Evolutionary conservation across 2,797 vertebrate species (phyloP), one percentile per base, ranked within the genome.

Genomic region (Lerista edwardsae): DNA sequence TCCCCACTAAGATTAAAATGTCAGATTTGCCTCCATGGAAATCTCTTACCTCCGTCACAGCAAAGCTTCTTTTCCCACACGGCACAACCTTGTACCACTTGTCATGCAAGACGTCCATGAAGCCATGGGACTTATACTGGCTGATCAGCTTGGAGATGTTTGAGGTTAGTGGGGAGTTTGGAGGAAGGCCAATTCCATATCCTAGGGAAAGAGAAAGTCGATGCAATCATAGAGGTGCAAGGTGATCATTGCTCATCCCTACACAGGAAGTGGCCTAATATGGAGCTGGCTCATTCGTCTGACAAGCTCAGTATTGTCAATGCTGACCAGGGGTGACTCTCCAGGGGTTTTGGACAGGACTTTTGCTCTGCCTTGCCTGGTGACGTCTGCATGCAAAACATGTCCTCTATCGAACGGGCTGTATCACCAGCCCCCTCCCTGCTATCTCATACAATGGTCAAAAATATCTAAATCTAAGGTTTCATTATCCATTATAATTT

Each of bases 31-130:
- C 76, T 69, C 25, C 3, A 0, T 8, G 34, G 39, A 55, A 82
- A 34, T 25, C 0, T 11, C 94, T 96, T 96, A 99, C 98, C 98
- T 99, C 97, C 0, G 98, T 99, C 86, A 99, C 98, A 44, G 97
- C 98, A 21, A 99, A 99, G 89, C 98, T 99, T 93, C 98, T 97
- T 95, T 99, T 99, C 73, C 98, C 98, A 47, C 98, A 99, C 2
- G 98, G 98, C 76, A 99, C 98, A 39, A 99, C 97, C 93, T 99
- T 99, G 96, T 99, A 99, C 98, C 98, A 99, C 93, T 99, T 99
- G 96, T 99, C 98, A 2, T 99, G 98, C 67, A 99, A 96, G 94
- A 96, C 97, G 92, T 99, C 98, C 98, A 99, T 99, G 95, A 99
- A 98, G 84, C 98, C 98, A 0, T 99, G 98, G 2, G 98, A 99